Conservation (phyloP, 1,140 invertebrate genomes). For the Lordiphosa clarofinis region DNA sequence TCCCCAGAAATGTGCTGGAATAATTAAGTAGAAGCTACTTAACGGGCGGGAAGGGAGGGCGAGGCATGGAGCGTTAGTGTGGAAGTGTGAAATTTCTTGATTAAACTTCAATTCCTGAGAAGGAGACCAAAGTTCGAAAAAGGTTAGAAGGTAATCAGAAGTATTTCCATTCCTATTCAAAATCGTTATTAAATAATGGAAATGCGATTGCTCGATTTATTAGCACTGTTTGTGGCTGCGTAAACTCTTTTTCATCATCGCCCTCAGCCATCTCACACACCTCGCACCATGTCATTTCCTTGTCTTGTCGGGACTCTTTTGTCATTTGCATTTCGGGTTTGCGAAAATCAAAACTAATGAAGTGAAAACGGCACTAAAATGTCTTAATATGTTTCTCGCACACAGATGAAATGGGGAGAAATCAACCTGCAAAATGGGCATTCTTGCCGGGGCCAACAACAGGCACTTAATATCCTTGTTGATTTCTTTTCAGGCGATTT, state of each 20-base stretch:
- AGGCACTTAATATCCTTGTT: slow-evolving; percentile 73
- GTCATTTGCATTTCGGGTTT: slow-evolving; percentile 14
- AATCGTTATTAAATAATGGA: too few species aligned
- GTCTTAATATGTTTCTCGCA: slow-evolving; percentile 63
- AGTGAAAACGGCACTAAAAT: slow-evolving; percentile 78
- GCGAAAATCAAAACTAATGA: slow-evolving; percentile 75
- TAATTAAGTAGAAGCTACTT: slow-evolving; percentile 53
- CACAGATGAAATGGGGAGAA: slow-evolving; percentile 5
- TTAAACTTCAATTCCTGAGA: too few species aligned
- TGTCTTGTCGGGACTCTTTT: background rate
- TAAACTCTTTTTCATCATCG: too few species aligned
- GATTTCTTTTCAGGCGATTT: slow-evolving; percentile 77
- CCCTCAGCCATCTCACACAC: too few species aligned
- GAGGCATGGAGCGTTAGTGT: too few species aligned
- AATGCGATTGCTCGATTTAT: too few species aligned
- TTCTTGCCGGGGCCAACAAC: slow-evolving; percentile 22
- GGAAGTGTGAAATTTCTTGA: too few species aligned
- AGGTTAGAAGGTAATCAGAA: too few species aligned
- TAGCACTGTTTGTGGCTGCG: too few species aligned
- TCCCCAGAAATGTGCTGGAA: slow-evolving; percentile 35
- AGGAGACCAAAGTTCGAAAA: too few species aligned
- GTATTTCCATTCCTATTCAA: too few species aligned
- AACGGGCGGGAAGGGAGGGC: background rate
- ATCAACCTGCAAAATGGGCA: slow-evolving; percentile 62
- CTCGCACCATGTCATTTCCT: too few species aligned